Evolutionary conservation across 2,113 vertebrate genomes (phyloP).

Genomic region (Rhadina sibilatrix): DNA sequence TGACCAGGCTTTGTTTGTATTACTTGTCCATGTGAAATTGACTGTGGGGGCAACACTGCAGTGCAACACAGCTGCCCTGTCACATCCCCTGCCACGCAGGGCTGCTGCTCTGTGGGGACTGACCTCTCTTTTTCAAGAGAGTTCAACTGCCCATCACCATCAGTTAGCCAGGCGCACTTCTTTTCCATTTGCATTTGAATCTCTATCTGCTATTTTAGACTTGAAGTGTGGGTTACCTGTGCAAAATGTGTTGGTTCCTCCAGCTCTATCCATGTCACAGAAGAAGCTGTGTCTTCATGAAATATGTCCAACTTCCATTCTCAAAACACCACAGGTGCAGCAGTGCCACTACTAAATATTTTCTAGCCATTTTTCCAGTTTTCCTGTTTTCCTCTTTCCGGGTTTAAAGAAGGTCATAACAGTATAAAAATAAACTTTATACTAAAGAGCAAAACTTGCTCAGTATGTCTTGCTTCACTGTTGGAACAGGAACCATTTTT

Average conservation of each 20-base stretch:
- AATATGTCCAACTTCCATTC: neutral
- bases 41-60: fast-evolving
- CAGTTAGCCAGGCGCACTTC: neutral
- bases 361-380: neutral
- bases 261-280: neutral
- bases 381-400: neutral
- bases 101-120: neutral
- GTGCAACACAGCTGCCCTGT: neutral
- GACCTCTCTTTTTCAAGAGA: no score
- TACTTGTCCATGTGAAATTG: neutral
- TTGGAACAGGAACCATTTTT: neutral
- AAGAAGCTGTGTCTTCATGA: neutral
- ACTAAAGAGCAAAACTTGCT: neutral
- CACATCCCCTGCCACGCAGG: fast-evolving
- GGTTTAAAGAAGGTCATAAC: neutral
- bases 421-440: neutral
- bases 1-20: neutral
- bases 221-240: neutral
- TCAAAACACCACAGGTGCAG: neutral
- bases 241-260: neutral
- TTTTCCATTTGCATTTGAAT: neutral
- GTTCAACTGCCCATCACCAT: neutral
- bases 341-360: neutral
- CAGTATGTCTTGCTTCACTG: neutral
- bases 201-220: neutral